Evolutionary conservation across 2,797 vertebrate species (phyloP), one percentile per base, ranked within the genome.

Genomic region (Pelobates cultripes): DNA sequence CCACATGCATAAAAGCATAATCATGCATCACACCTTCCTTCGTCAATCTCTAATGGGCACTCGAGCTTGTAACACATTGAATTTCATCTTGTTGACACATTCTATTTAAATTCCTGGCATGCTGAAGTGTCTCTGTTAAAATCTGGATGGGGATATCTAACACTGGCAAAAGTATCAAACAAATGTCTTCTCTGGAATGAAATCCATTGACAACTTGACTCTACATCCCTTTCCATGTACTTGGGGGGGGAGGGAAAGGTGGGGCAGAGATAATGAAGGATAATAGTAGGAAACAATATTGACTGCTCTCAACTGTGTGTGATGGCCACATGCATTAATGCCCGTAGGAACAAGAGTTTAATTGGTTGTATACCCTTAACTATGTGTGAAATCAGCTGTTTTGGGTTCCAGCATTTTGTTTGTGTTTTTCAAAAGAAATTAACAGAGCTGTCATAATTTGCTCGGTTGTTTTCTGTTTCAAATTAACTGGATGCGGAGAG

Each of bases 81-180:
- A 83, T 78, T 78, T 68, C 76, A 79, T 78, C 71, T 60, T 70
- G 71, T 78, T 79, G 71, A 79, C 70, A 78, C 4, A 8, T 66
- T 61, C 72, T 44, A 42, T 79, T n/a, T 75, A 43, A 70, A 79
- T 73, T 83, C 40, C 75, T 74, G 71, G 63, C 70, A 47, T 74
- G 51, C 43, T 63, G 28, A 79, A 68, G 60, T 51, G 61, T 69
- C 12, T 82, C 68, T 76, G 73, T 81, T 55, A 42, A 45, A 78
- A 67, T 73, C 44, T 68, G 75, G 43, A 73, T 51, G n/a, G 42
- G 28, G 42, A 73, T 8, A 43, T 28, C 44, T 81, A 64, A 15
- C 28, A 15, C 42, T 77, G 69, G 75, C 80, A 28, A 10, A 28
- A 41, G 7, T 7, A 63, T 28, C 9, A 57, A 63, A 63, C 57